Percentiles rank a stretch among this genome's conserved stretches.
These are phyloP conservation scores for Zeuzera pyrina DNA, from an alignment of 2,888 invertebrate genomes.

Conservation along the genomic window DNA sequence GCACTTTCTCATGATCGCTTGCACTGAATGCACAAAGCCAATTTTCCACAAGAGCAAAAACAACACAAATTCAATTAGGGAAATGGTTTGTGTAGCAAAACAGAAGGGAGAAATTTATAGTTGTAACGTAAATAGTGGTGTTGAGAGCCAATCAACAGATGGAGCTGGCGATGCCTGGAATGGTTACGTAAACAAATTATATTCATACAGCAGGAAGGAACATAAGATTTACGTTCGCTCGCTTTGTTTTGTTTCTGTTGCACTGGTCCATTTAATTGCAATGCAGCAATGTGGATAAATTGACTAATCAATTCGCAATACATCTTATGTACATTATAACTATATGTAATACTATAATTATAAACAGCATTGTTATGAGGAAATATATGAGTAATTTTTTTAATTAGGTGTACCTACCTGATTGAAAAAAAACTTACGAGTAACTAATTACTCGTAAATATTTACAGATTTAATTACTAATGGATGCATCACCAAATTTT, in stretches of 20 bases:
- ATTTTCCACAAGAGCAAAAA: slow-evolving; percentile 61
- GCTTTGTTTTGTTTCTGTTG: not conserved
- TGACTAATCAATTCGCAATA: no score
- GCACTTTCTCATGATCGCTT: slow-evolving; percentile 56
- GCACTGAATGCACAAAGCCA: slow-evolving; percentile 52
- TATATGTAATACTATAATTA: no score
- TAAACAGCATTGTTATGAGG: no score
- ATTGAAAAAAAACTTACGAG: no score
- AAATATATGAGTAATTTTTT: no score
- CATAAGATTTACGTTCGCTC: not conserved
- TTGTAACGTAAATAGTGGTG: slow-evolving; percentile 42
- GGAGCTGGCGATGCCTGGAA: slow-evolving; percentile 18
- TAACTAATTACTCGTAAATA: no score
- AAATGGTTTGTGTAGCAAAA: slow-evolving; percentile 51
- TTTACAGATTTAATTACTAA: no score
- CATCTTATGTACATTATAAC: no score
- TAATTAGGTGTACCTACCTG: no score
- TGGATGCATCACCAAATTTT: no score
- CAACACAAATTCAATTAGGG: slow-evolving; percentile 67
- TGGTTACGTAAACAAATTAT: not conserved
- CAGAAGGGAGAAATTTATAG: slow-evolving; percentile 49
- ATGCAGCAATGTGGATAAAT: no score
- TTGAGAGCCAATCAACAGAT: slow-evolving; percentile 47
- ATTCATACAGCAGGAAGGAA: not conserved
- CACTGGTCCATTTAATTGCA: no score